Evolutionary conservation across 2,888 invertebrate species (phyloP).

Genomic region (Scelioninae gen. 1): DNA sequence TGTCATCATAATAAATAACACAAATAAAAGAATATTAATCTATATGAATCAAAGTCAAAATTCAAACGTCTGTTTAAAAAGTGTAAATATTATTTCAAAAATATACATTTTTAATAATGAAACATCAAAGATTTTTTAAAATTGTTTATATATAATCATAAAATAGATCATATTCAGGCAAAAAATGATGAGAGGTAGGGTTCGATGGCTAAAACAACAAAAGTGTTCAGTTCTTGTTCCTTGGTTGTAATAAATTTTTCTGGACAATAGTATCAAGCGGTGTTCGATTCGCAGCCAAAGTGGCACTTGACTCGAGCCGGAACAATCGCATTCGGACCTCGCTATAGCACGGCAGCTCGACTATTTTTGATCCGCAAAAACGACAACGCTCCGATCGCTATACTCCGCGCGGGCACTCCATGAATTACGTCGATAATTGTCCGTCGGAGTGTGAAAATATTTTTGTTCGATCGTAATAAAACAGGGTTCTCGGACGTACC

Average conservation of each 20-base stretch:
- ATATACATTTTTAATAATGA: too few relatives aligned
- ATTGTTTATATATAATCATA: too few relatives aligned
- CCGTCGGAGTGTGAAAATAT: constrained; percentile 59
- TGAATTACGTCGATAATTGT: constrained; percentile 67
- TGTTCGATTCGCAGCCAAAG: constrained; percentile 59
- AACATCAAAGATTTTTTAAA: too few relatives aligned
- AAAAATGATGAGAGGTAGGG: too few relatives aligned
- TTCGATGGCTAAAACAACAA: constrained; percentile 31
- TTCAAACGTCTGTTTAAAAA: too few relatives aligned
- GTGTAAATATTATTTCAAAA: too few relatives aligned
- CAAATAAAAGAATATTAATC: too few relatives aligned
- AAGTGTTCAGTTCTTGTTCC: constrained; percentile 38
- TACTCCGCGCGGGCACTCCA: constrained; percentile 42
- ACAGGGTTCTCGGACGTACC: constrained; percentile 35
- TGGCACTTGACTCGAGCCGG: constrained; percentile 66
- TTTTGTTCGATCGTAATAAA: constrained; percentile 61
- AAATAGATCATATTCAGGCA: too few relatives aligned
- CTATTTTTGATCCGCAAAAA: constrained; percentile 68
- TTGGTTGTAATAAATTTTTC: constrained; percentile 54
- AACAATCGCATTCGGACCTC: constrained; percentile 47
- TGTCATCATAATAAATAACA: too few relatives aligned
- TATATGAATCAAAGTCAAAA: too few relatives aligned
- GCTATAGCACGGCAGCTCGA: constrained; percentile 40
- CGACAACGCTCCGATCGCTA: constrained; percentile 54
- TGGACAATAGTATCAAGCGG: constrained; percentile 57